Conservation (phyloP, 2,888 invertebrate species). For the Acleris laterana region DNA sequence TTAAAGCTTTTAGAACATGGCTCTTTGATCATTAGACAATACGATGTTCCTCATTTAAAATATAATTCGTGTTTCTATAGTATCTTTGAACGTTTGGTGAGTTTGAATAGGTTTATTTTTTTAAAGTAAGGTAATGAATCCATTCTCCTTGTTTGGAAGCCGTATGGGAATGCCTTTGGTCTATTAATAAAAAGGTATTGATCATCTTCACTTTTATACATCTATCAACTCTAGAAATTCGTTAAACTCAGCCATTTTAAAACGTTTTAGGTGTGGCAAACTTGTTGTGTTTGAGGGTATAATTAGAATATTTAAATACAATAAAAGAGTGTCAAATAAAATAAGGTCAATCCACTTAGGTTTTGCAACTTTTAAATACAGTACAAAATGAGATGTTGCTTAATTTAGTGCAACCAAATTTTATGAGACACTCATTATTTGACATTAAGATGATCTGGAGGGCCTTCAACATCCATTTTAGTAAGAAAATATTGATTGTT, state of each 20-base stretch:
- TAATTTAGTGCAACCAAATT: conserved; percentile 1
- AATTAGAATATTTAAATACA: not conserved
- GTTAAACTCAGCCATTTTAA: too few species aligned
- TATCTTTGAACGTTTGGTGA: too few species aligned
- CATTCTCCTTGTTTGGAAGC: too few species aligned
- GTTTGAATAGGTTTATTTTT: too few species aligned
- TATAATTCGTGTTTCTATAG: too few species aligned
- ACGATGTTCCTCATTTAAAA: too few species aligned
- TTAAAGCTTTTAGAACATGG: conserved; percentile 32
- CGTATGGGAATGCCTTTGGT: too few species aligned
- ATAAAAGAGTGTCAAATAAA: not conserved
- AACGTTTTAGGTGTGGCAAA: too few species aligned
- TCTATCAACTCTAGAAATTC: too few species aligned
- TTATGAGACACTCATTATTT: not conserved
- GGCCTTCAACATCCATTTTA: conserved; percentile 26
- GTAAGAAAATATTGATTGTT: conserved; percentile 33
- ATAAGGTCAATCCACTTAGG: not conserved
- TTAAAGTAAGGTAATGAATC: too few species aligned
- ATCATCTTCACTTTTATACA: too few species aligned
- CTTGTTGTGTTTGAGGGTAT: not conserved
- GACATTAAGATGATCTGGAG: conserved; percentile 11
- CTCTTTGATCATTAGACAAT: not conserved
- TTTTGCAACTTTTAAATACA: not conserved
- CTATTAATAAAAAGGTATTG: too few species aligned
- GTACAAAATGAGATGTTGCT: not conserved